Conservation (phyloP, 2,888 invertebrate genomes). For the Tuberolachnus salignus region DNA sequence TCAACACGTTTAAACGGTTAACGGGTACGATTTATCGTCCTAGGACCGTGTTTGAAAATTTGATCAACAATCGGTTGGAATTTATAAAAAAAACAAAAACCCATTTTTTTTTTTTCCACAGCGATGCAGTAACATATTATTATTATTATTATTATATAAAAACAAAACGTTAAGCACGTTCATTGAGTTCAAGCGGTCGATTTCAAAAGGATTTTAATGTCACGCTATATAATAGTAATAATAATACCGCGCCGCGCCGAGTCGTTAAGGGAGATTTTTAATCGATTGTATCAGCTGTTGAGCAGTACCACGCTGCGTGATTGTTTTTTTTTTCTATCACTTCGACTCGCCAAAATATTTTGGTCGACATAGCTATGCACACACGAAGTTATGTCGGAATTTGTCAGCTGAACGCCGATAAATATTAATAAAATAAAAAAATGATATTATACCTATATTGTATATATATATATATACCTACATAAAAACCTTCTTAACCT, state of each 20-base stretch:
- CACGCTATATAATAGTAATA: constrained; percentile 5
- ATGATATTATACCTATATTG: neutral
- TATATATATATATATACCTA: neutral
- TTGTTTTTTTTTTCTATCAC: constrained; percentile 16
- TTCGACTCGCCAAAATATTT: constrained; percentile 41
- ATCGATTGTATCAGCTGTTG: constrained; percentile 36
- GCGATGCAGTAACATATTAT: neutral
- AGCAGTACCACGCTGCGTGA: constrained; percentile 10
- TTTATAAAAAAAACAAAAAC: constrained; percentile 33
- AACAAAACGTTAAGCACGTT: constrained; percentile 18
- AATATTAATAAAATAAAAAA: constrained; percentile 33
- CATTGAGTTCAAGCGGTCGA: constrained; percentile 23
- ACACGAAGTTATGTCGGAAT: constrained; percentile 32
- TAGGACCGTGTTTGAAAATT: neutral
- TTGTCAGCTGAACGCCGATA: constrained; percentile 45
- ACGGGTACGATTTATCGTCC: constrained; percentile 1
- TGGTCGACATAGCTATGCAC: neutral
- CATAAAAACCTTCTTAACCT: neutral
- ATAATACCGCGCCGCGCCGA: neutral
- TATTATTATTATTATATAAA: neutral
- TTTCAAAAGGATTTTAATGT: constrained; percentile 50
- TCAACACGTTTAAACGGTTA: neutral
- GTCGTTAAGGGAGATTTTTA: constrained; percentile 33
- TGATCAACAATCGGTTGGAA: constrained; percentile 21
- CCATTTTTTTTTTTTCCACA: neutral